Evolutionary conservation across 2,888 invertebrate genomes (phyloP).

Genomic region (Pheosia gnoma): DNA sequence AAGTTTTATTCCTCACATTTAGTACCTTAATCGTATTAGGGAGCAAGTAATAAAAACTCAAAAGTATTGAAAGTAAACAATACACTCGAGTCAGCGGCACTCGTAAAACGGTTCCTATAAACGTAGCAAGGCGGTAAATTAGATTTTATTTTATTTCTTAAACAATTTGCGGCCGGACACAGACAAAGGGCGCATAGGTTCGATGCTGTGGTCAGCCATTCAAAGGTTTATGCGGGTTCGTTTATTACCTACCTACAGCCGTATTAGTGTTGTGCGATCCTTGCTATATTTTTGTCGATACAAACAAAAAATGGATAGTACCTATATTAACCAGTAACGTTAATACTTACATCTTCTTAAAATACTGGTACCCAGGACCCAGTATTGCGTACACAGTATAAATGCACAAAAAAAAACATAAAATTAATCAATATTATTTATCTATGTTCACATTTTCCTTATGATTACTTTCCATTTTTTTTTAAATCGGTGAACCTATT

Average conservation of each 20-base stretch:
- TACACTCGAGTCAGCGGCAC: constrained; percentile 66
- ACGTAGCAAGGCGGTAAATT: constrained; percentile 80
- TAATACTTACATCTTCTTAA: too few relatives aligned
- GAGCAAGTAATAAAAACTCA: constrained; percentile 60
- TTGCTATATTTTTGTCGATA: constrained; percentile 37
- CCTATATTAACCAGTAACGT: too few relatives aligned
- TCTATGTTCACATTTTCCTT: too few relatives aligned
- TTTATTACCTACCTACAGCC: constrained; percentile 76
- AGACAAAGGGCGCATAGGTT: constrained; percentile 79
- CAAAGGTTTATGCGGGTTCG: constrained; percentile 82
- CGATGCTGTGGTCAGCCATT: constrained; percentile 81
- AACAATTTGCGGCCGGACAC: constrained; percentile 79
- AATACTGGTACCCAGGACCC: too few relatives aligned
- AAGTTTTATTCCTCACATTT: constrained; percentile 48
- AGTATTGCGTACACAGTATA: too few relatives aligned
- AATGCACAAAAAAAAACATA: too few relatives aligned
- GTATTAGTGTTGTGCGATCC: constrained; percentile 45
- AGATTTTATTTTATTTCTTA: constrained; percentile 83
- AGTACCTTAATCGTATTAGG: constrained; percentile 55
- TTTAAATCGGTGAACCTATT: too few relatives aligned
- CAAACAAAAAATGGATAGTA: neutral
- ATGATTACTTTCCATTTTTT: too few relatives aligned
- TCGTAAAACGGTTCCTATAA: constrained; percentile 77
- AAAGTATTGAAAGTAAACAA: constrained; percentile 71
- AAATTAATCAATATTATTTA: too few relatives aligned